Base-by-base conservation (phyloP, 2,888 invertebrate species). In the Arge pagana region DNA sequence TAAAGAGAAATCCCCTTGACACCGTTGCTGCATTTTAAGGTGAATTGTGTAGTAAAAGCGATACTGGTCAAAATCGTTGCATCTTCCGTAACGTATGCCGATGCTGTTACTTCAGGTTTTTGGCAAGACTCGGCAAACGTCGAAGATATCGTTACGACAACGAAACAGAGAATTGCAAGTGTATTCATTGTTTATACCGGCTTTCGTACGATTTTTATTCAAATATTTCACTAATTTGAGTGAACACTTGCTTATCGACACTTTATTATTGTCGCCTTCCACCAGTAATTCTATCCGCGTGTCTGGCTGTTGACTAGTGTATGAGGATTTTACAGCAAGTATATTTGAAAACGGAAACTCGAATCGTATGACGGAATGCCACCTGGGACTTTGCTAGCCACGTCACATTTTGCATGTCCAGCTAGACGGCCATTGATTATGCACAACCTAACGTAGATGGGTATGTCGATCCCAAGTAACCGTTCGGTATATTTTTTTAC, bases 31-130 rank as follows among this genome's bases (percentile, higher is more conserved):
- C 97, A 97, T 70, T 88, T 86, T 35, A 97, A 79, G 7, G 86
- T 82, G 78, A 97, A 96, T 77, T 96, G 94, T 10, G 90, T 87
- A 65, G 97, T 89, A 77, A 92, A 93, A 0, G 94, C 96, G 61
- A 96, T 90, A 72, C 85, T 89, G 59, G 90, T 88, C 8, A 97
- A 87, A 56, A 96, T 86, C 40, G 95, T 93, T 0, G 93, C 93
- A 80, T 98, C 97, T 75, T 88, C 85, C 13, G 96, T 96, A 39
- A 95, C 93, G 77, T 95, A 96, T 0, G 89, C 86, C 48, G 85
- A 84, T n/a, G 90, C 85, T 52, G 84, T 82, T 8, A 89, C 85
- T 79, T 87, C 82, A 4, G 87, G 86, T 65, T 84, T 86, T 56
- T 75, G 72, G 70, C 85, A 85, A 48, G 76, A 74, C 52, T 77